Conservation (phyloP, 2,113 vertebrate species). For the Cephalopholis sonnerati region DNA sequence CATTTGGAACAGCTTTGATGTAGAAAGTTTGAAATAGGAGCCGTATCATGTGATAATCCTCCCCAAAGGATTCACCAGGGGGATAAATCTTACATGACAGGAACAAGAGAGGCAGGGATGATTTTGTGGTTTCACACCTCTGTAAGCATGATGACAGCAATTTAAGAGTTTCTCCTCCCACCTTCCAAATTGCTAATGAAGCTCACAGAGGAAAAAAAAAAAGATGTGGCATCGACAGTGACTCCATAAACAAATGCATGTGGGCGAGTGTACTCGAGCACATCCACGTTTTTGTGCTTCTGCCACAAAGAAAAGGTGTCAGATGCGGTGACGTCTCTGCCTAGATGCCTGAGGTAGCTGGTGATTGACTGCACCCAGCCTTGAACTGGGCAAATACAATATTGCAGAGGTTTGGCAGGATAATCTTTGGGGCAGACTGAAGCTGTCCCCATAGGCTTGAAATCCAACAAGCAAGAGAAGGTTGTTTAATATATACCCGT, state of each 20-base stretch:
- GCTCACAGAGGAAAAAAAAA: slow-evolving; percentile 7
- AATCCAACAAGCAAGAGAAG: slow-evolving; percentile 65
- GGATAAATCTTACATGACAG: slow-evolving; percentile 22
- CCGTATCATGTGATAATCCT: slow-evolving; percentile 34
- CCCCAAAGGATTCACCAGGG: background rate
- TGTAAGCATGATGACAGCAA: slow-evolving; percentile 9
- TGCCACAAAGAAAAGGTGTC: slow-evolving; percentile 37
- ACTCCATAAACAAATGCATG: background rate
- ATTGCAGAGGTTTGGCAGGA: slow-evolving; percentile 48
- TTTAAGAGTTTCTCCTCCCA: slow-evolving; percentile 10
- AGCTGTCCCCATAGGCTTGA: slow-evolving; percentile 55
- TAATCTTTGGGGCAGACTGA: slow-evolving; percentile 48
- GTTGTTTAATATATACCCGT: slow-evolving; percentile 73
- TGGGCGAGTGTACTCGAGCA: background rate
- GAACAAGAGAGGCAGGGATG: background rate
- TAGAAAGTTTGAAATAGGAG: slow-evolving; percentile 45
- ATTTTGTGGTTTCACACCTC: slow-evolving; percentile 50
- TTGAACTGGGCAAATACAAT: slow-evolving; percentile 49
- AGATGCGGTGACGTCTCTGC: background rate
- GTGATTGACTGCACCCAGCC: slow-evolving; percentile 45
- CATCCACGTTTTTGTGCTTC: slow-evolving; percentile 25
- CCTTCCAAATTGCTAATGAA: slow-evolving; percentile 29
- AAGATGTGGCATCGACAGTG: background rate
- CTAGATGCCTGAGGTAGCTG: slow-evolving; percentile 18
- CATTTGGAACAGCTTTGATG: slow-evolving; percentile 54